phyloP scores from a whole-genome alignment of 2,113 vertebrate genomes.

The Haemorhous mexicanus region DNA sequence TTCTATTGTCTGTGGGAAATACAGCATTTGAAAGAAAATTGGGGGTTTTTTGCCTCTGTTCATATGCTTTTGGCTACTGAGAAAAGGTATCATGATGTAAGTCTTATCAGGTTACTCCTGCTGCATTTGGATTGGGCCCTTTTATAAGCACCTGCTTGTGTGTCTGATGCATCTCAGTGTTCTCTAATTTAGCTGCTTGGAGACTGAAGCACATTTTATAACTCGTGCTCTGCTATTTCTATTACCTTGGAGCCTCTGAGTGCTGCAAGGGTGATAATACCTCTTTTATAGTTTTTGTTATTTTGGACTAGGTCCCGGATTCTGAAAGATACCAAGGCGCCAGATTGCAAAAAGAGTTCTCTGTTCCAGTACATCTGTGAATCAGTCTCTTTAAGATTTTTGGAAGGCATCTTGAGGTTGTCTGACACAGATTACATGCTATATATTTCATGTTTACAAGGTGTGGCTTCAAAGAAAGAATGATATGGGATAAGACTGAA shows the following conservation, averaged over 20 bases:
- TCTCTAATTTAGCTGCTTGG: not conserved
- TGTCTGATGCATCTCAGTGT: not conserved
- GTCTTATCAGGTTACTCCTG: not conserved
- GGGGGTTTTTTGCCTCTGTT: not conserved
- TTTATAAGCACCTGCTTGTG: not conserved
- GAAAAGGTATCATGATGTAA: not conserved
- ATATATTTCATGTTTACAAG: slow-evolving; percentile 27
- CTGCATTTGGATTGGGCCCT: not conserved
- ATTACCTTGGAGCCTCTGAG: not conserved
- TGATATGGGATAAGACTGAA: not conserved
- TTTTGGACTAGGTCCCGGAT: slow-evolving; percentile 13
- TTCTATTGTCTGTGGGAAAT: not conserved
- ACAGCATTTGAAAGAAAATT: not conserved
- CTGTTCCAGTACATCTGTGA: slow-evolving; percentile 50
- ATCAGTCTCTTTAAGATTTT: slow-evolving; percentile 19
- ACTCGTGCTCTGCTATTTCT: not conserved
- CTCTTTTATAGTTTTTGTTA: not conserved
- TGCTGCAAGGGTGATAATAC: slow-evolving; percentile 10
- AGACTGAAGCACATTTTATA: not conserved
- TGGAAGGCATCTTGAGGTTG: not conserved
- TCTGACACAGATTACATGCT: slow-evolving; percentile 38
- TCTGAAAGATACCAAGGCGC: slow-evolving; percentile 27
- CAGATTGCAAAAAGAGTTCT: slow-evolving; percentile 50
- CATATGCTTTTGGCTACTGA: not conserved
- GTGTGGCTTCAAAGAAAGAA: not conserved